phyloP scores from a whole-genome alignment of 2,113 vertebrate species.

The Rhynchopsitta pachyrhyncha region DNA sequence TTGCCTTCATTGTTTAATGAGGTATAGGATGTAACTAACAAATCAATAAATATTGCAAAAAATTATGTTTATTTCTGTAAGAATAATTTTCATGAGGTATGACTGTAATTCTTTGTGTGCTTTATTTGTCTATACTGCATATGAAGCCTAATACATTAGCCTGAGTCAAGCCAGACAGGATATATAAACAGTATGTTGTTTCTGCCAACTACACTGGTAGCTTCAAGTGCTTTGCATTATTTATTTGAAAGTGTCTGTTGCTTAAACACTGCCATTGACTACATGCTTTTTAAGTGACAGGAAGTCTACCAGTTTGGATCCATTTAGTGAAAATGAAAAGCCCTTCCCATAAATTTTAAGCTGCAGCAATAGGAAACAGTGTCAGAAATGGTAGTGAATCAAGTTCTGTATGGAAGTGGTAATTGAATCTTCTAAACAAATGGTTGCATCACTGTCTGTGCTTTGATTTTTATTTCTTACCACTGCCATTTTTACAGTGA shows the following conservation, averaged over 20 bases:
- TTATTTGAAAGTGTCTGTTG: conserved; percentile 52
- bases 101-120: neutral
- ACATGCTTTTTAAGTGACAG: conserved; percentile 34
- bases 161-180: neutral
- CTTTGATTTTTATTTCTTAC: neutral
- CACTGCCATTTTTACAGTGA: neutral
- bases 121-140: neutral
- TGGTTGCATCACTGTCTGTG: neutral
- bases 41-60: neutral
- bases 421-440: conserved; percentile 56
- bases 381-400: conserved; percentile 25
- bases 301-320: conserved; percentile 9
- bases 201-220: neutral
- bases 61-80: neutral
- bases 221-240: conserved; percentile 39
- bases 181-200: conserved; percentile 4
- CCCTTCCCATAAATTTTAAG: conserved; percentile 31
- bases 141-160: neutral
- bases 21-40: neutral
- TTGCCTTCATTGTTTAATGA: neutral
- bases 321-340: conserved; percentile 5
- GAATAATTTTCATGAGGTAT: neutral
- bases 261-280: conserved; percentile 53
- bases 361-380: conserved; percentile 29
- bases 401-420: conserved; percentile 10